Evolutionary conservation across 2,113 vertebrate genomes (phyloP), one percentile per base, ranked within the genome.

Genomic region (Henicopernis longicauda): DNA sequence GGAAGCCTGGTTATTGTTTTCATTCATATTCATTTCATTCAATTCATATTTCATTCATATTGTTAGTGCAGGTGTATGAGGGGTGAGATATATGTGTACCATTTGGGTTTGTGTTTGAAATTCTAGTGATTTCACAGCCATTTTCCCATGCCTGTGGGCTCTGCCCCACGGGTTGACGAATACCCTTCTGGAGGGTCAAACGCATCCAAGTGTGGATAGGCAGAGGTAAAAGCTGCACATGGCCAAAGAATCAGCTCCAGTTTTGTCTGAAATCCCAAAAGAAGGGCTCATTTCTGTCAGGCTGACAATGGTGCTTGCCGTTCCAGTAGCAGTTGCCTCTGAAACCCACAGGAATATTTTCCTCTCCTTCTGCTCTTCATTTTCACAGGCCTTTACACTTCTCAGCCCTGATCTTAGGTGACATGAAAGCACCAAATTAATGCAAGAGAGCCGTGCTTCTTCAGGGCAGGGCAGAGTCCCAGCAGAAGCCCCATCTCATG

Each of bases 1-100:
- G 10, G 26, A 58, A 74, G 3, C 6, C 49, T 86, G 9, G 18
- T 40, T 89, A 36, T 31, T 1, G 2, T 31, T 83, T 94, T 62
- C 32, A 50, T 78, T 61, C 20, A 22, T 40, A 40, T 40, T 40
- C 9, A 40, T 40, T 40, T 40, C 40, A 10, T 11, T 40, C 40
- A 40, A 40, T 40, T 40, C 40, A 40, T 40, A 40, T 40, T 40
- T 40, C 40, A 40, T 40, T 40, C 40, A 40, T 40, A 40, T 86
- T 78, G 14, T 42, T 80, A 20, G 25, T 29, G 32, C 1, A 4
- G 14, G 32, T 61, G 1, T 45, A 27, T 50, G 36, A 73, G 10
- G 7, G 12, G 11, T 5, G 10, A 83, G 15, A 11, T 34, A 9
- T 13, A n/a, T 16, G 7, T 38, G 11, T 21, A 15, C 0, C 0